Base-by-base conservation (phyloP, 1,140 invertebrate species). In the Lepidurus apus region DNA sequence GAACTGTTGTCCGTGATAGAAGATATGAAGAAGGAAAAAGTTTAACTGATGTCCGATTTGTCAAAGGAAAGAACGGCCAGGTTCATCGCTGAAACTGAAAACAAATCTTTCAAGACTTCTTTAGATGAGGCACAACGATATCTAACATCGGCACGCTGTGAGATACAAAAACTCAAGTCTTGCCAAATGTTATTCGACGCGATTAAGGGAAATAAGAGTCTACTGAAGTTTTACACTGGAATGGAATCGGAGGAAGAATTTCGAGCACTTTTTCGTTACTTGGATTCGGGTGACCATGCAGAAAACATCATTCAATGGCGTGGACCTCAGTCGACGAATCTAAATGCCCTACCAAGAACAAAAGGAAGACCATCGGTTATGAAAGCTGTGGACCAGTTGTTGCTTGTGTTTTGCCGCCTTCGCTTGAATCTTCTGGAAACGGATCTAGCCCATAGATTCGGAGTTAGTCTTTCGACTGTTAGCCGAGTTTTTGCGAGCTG, bases 401-500 rank as follows among this genome's bases (percentile, higher is more conserved):
- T 76, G 6, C 42, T 76, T 42, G 75, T 76, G 9, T 76, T 76
- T 76, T 76, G 75, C 42, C 21, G 4, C 42, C 75, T 76, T 26
- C 75, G 75, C 7, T 44, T 76, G 42, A 76, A 76, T 43, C 42
- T 76, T 21, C 24, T 76, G 21, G 75, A 76, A 43, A 1, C 10
- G 9, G 75, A 76, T 42, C 75, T 76, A n/a, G 24, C 21, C 9
- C 75, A 76, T n/a, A 24, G 75, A 76, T 76, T 76, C 44, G 75
- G 75, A 42, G 44, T 76, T 11, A 26, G 75, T 44, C 24, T 42
- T 43, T 21, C 75, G 42, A 26, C 75, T 43, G 75, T 76, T 26
- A 76, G 75, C 42, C 21, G 75, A 76, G 11, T 42, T 42, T 42
- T 76, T 76, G n/a, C 75, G 42, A 76, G 75, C 24, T 76, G 75